Conservation (phyloP, 2,113 vertebrate species). For the Delphinus delphis region DNA sequence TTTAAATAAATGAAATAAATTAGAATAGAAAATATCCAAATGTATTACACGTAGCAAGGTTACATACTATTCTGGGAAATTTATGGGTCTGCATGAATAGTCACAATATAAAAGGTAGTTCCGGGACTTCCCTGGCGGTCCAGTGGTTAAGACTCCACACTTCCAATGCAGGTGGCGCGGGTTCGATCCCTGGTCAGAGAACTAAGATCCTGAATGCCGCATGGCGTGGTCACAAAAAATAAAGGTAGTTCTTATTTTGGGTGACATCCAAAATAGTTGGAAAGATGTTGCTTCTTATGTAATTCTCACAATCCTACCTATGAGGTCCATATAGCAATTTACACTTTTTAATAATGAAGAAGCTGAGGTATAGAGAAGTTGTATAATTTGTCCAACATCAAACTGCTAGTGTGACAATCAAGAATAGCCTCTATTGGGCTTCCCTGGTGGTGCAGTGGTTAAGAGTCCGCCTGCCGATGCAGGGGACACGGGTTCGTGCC, state of each 20-base stretch:
- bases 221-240: no score
- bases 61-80: background rate
- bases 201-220: no score
- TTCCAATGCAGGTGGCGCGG: no score
- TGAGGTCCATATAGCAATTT: background rate
- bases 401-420: background rate
- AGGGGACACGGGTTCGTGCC: no score
- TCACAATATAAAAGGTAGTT: background rate
- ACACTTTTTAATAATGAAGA: background rate
- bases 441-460: no score
- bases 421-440: background rate
- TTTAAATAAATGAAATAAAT: constrained; percentile 6
- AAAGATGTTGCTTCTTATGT: background rate
- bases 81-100: background rate
- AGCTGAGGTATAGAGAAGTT: background rate
- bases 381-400: background rate
- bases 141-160: no score
- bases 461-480: no score
- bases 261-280: background rate
- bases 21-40: constrained; percentile 12
- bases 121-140: no score
- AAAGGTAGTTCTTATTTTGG: background rate
- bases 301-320: background rate
- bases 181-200: no score
- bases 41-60: background rate